Base-by-base conservation (phyloP, 2,888 invertebrate species). In the Nycteola revayana region DNA sequence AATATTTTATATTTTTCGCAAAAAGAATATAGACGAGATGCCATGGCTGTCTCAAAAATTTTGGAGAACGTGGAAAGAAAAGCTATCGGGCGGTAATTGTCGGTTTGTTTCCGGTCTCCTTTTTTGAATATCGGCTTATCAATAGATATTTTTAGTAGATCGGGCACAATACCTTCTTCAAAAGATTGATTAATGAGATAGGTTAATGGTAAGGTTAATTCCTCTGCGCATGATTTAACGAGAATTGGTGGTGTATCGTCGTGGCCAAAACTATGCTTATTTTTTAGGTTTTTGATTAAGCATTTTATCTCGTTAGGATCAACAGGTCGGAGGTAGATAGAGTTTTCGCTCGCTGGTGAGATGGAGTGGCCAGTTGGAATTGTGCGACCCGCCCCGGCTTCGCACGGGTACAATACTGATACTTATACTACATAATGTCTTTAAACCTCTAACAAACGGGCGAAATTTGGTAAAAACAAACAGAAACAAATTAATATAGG, bases 41-140 rank as follows among this genome's bases (percentile, higher is more conserved):
- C 22, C 18, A 43, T 36, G 7, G 26, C 31, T 7, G 21, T 39
- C 24, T 43, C 43, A 7, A 24, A 36, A 5, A 31, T 22, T 31
- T 43, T 36, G 3, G 43, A 39, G n/a, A 39, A 8, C 1, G 25
- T 20, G 0, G 43, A 22, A 0, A 43, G 24, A 3, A 34, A 9
- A 14, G 36, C 36, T 5, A 36, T 28, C 5, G 36, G 36, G 2
- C 9, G 18, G n/a, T 28, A 28, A 8, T 36, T 25, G 10, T 9
- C 21, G 2, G 25, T 20, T n/a, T 41, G 23, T 6, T 10, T 18
- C 8, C 20, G 24, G 17, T 32, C 31, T 3, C 34, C 35, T 11
- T 45, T 42, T 38, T 45, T 45, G 7, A 26, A 11, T 10, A 45
- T 29, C 1, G 45, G 41, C 29, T 39, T 41, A 8, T 41, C 28